These are phyloP conservation scores for Thera britannica DNA, from an alignment of 2,888 invertebrate species.

Conservation along the genomic window DNA sequence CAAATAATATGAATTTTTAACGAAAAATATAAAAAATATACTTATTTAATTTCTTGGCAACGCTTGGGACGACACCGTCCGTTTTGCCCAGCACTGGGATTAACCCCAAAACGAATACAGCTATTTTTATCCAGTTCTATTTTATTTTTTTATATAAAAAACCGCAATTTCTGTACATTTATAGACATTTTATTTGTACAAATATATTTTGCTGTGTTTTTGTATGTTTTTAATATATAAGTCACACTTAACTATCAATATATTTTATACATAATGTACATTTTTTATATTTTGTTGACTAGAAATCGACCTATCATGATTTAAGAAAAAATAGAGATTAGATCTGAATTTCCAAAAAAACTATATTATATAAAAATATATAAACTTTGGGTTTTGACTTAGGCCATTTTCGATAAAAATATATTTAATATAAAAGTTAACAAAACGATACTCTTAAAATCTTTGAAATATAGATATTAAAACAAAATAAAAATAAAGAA, in stretches of 20 bases:
- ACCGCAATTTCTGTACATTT: conserved; percentile 35
- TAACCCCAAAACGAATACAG: conserved; percentile 26
- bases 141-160: conserved; percentile 4
- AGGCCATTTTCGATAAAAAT: conserved; percentile 24
- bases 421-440: conserved; percentile 8
- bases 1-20: no score
- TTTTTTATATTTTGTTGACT: conserved; percentile 26
- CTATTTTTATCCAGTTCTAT: conserved; percentile 9
- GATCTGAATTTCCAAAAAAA: conserved; percentile 22
- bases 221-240: conserved; percentile 12
- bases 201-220: conserved; percentile 15
- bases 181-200: conserved; percentile 27
- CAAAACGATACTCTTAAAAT: neutral
- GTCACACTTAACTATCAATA: neutral
- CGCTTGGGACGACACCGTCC: conserved; percentile 19
- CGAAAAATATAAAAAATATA: neutral
- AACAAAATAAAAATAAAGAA: conserved; percentile 1
- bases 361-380: conserved; percentile 16
- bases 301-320: conserved; percentile 28
- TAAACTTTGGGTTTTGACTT: conserved; percentile 29
- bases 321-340: conserved; percentile 13
- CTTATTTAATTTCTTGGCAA: conserved; percentile 1
- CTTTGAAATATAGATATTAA: conserved; percentile 2
- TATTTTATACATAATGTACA: conserved; percentile 7
- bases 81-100: conserved; percentile 38